phyloP scores from a whole-genome alignment of 2,888 invertebrate species.

The Lydus trimaculatus region DNA sequence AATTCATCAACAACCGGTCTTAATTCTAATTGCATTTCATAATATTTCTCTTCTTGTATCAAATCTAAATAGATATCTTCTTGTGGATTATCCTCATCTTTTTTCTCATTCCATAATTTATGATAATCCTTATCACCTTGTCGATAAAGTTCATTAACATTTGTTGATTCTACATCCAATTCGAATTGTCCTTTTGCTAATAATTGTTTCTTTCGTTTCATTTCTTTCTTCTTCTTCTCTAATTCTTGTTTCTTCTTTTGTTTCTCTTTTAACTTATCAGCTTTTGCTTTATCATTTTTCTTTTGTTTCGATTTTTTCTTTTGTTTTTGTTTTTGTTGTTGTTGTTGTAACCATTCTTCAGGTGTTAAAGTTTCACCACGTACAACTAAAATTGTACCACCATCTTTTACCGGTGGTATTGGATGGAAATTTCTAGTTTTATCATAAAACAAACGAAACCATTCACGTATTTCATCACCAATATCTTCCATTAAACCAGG shows the following conservation, averaged over 20 bases:
- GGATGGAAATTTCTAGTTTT: constrained; percentile 70
- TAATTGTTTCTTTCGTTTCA: constrained; percentile 43
- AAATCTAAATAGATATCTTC: constrained; percentile 71
- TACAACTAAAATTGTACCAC: constrained; percentile 70
- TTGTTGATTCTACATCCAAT: constrained; percentile 41
- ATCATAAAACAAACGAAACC: constrained; percentile 75
- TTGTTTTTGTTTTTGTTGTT: constrained; percentile 47
- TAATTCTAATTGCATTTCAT: constrained; percentile 71
- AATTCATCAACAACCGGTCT: constrained; percentile 74
- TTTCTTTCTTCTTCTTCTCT: constrained; percentile 42
- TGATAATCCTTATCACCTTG: constrained; percentile 61
- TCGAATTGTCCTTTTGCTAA: constrained; percentile 40
- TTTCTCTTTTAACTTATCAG: constrained; percentile 35
- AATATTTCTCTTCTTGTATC: constrained; percentile 70
- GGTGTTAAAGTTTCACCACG: constrained; percentile 68
- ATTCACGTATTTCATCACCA: constrained; percentile 76
- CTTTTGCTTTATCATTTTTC: constrained; percentile 42
- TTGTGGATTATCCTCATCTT: constrained; percentile 64
- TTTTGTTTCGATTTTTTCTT: constrained; percentile 40
- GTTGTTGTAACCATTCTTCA: constrained; percentile 64
- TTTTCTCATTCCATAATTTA: constrained; percentile 62
- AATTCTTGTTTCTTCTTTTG: constrained; percentile 61
- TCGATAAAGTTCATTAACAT: constrained; percentile 54
- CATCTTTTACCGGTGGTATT: constrained; percentile 75
- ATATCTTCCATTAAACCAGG: constrained; percentile 76